These are phyloP conservation scores for Neotoma lepida DNA, from an alignment of 2,113 vertebrate species.

Conservation along the genomic window DNA sequence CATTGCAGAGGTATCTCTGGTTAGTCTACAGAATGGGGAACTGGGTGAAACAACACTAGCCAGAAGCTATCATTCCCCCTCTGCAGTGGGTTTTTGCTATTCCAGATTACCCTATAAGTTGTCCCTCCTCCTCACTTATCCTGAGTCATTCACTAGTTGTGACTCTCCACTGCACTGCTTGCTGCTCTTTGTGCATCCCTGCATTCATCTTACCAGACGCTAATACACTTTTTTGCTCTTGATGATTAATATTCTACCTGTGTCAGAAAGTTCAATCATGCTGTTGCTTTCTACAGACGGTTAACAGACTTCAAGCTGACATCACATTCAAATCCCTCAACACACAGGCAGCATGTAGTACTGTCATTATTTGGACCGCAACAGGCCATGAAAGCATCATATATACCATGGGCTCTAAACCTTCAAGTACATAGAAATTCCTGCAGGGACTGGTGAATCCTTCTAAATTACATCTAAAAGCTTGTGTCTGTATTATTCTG, in stretches of 20 bases:
- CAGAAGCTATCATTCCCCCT: neutral
- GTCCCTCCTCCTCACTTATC: neutral
- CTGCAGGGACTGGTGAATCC: neutral
- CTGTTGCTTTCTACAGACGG: neutral
- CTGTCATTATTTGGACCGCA: neutral
- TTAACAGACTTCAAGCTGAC: neutral
- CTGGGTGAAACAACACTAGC: neutral
- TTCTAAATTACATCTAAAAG: neutral
- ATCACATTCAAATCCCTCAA: slow-evolving; percentile 3
- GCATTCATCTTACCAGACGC: neutral
- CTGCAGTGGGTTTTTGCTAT: neutral
- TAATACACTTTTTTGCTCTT: neutral
- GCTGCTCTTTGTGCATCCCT: neutral
- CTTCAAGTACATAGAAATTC: neutral
- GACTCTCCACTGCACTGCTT: neutral
- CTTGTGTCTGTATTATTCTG: neutral
- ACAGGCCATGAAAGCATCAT: neutral
- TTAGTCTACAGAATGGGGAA: neutral
- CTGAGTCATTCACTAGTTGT: neutral
- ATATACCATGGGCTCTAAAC: neutral
- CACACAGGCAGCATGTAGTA: neutral
- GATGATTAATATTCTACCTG: neutral
- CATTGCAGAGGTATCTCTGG: neutral
- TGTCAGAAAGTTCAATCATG: neutral
- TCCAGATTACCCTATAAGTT: neutral